phyloP scores from a whole-genome alignment of 2,888 invertebrate species.

The Sisyra nigra region DNA sequence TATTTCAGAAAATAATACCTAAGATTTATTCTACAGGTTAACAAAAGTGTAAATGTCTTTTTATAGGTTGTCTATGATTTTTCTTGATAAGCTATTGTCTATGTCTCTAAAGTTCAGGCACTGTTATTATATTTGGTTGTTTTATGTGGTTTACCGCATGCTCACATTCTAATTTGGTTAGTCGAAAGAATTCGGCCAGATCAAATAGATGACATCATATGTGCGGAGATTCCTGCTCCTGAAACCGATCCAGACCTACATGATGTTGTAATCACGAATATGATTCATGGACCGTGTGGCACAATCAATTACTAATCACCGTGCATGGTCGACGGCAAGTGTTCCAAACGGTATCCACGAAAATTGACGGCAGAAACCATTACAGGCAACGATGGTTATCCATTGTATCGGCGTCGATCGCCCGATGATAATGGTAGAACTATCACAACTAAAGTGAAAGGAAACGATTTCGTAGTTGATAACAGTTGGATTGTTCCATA shows the following conservation, averaged over 20 bases:
- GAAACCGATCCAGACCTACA: slow-evolving; percentile 9
- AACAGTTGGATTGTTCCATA: slow-evolving; percentile 16
- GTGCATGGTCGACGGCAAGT: slow-evolving; percentile 24
- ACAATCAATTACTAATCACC: slow-evolving; percentile 18
- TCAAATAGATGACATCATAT: slow-evolving; percentile 10
- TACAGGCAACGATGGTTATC: slow-evolving; percentile 19
- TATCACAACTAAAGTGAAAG: slow-evolving; percentile 15
- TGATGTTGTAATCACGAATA: slow-evolving; percentile 12
- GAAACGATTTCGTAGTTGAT: slow-evolving; percentile 9
- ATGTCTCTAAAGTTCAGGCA: no score
- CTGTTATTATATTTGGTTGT: no score
- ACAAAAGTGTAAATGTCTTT: no score
- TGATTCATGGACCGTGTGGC: slow-evolving; percentile 22
- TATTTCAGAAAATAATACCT: no score
- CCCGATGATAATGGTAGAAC: slow-evolving; percentile 15
- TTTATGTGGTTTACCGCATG: no score
- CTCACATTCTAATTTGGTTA: slow-evolving; percentile 14
- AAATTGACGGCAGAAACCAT: slow-evolving; percentile 15
- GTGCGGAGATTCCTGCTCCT: slow-evolving; percentile 11
- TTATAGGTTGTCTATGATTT: no score
- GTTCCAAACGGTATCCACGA: slow-evolving; percentile 15
- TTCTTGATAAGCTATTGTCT: no score
- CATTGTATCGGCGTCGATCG: slow-evolving; percentile 15
- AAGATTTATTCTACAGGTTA: no score
- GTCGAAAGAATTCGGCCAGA: slow-evolving; percentile 5